phyloP scores from a whole-genome alignment of 2,113 vertebrate genomes.

The Ptilorrhoa leucosticta region DNA sequence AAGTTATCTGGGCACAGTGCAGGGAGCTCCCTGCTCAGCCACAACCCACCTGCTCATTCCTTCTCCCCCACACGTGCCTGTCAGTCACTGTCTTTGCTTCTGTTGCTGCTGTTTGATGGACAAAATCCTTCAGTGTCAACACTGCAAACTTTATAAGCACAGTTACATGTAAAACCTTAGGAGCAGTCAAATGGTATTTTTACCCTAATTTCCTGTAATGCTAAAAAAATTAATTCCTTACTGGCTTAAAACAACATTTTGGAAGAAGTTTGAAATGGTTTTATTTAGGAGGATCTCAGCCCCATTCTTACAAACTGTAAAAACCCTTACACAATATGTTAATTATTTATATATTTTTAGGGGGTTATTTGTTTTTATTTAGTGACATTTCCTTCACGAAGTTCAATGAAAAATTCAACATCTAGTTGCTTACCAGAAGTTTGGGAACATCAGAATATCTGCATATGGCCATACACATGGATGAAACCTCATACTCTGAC shows the following conservation, averaged over 20 bases:
- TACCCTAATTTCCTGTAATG: neutral
- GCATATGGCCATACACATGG: accelerated
- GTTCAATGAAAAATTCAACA: neutral
- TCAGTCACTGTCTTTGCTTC: accelerated
- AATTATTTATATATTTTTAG: neutral
- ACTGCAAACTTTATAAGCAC: neutral
- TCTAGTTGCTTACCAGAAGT: neutral
- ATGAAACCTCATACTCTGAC: neutral
- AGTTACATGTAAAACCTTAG: neutral
- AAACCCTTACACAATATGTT: neutral
- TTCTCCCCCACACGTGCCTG: accelerated
- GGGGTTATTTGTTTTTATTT: neutral
- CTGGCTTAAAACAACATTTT: neutral
- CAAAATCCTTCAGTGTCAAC: accelerated
- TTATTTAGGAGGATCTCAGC: neutral
- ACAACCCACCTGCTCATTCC: accelerated
- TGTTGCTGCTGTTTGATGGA: neutral
- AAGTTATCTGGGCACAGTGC: neutral
- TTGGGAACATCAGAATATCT: neutral
- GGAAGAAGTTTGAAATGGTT: neutral
- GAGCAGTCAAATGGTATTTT: neutral
- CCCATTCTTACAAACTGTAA: neutral
- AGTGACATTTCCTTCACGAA: neutral
- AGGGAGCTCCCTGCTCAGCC: neutral
- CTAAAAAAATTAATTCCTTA: neutral